phyloP scores from a whole-genome alignment of 2,888 invertebrate genomes.

The Oligia fasciuncula region DNA sequence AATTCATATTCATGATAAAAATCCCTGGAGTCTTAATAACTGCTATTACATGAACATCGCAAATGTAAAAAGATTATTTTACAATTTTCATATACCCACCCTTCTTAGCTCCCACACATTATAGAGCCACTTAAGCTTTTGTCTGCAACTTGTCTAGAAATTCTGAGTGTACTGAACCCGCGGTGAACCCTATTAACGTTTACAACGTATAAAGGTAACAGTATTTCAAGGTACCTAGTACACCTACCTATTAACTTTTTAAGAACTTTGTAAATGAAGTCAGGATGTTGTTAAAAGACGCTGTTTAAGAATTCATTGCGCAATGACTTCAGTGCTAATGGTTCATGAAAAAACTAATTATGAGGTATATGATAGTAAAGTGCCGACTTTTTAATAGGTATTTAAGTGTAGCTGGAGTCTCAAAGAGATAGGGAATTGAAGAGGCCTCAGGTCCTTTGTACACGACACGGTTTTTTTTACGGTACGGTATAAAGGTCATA shows the following conservation, averaged over 20 bases:
- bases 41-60: conserved; percentile 23
- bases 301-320: conserved; percentile 10
- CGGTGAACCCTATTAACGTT: conserved; percentile 35
- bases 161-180: conserved; percentile 51
- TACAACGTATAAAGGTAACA: conserved; percentile 23
- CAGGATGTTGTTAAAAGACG: conserved; percentile 16
- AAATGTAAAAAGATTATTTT: conserved; percentile 46
- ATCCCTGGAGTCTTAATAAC: conserved; percentile 26
- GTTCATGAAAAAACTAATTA: background rate
- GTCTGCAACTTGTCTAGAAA: conserved; percentile 37
- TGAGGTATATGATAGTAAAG: background rate
- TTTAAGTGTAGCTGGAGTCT: background rate
- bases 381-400: background rate
- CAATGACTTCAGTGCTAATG: background rate
- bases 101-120: conserved; percentile 44
- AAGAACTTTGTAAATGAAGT: conserved; percentile 21
- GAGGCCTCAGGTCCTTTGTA: background rate
- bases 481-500: too few relatives aligned
- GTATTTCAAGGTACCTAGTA: conserved; percentile 12
- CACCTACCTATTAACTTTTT: conserved; percentile 11
- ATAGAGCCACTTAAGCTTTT: conserved; percentile 36
- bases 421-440: background rate
- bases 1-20: conserved; percentile 32
- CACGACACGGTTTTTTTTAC: background rate
- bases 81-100: conserved; percentile 50